A percentile compares a stretch with the other conserved stretches of the same genome.
Conservation (phyloP, 2,797 vertebrate genomes). For the Galagoides demidoff region DNA sequence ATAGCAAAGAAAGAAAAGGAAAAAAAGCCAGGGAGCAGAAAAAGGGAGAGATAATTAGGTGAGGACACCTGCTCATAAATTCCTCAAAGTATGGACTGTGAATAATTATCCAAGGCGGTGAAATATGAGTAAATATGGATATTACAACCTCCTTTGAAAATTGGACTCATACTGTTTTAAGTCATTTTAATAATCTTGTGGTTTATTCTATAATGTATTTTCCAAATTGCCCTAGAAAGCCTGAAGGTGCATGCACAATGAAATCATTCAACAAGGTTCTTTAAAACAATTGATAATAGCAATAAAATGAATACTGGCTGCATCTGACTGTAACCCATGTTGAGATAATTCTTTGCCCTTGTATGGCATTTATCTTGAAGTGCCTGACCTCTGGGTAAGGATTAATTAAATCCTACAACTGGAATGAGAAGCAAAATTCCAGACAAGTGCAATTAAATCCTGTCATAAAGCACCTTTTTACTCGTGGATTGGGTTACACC, state of each 20-base stretch:
- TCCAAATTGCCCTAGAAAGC: conserved; percentile 69
- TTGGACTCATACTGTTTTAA: conserved; percentile 55
- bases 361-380: conserved; percentile 47
- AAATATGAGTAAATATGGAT: conserved; percentile 53
- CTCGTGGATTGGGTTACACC: conserved; percentile 43
- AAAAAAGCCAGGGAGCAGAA: neutral
- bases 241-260: conserved; percentile 53
- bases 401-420: conserved; percentile 68
- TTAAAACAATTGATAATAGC: conserved; percentile 65
- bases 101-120: conserved; percentile 15
- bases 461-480: conserved; percentile 51
- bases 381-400: conserved; percentile 53
- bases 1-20: neutral
- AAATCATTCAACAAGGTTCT: conserved; percentile 63
- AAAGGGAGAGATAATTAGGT: neutral
- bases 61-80: neutral
- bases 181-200: conserved; percentile 66
- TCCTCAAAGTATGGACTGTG: conserved; percentile 36
- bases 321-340: neutral
- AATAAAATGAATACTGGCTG: conserved; percentile 46
- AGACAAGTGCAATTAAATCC: conserved; percentile 46
- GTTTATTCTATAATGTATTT: conserved; percentile 62
- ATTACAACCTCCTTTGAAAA: conserved; percentile 60
- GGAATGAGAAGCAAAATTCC: conserved; percentile 41
- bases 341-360: conserved; percentile 56